Percentiles rank a stretch among this genome's conserved stretches.
Evolutionary conservation across 37 sponge, comb jelly and placozoan genomes (phyloP).

Genomic region (Cladorhizidae sp.): DNA sequence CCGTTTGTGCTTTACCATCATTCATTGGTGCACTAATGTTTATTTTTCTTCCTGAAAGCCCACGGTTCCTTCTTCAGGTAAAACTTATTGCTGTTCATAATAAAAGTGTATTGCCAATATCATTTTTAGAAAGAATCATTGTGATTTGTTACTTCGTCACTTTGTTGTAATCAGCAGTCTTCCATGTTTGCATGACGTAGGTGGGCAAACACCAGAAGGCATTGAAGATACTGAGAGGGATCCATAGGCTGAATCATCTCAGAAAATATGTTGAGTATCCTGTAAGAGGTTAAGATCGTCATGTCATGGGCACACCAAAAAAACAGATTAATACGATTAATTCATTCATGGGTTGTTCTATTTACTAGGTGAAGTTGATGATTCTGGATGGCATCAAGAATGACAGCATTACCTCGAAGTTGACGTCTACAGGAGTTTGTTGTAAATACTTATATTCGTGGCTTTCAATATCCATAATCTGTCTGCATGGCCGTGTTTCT

Average conservation of each 20-base stretch:
- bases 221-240: conserved; percentile 13
- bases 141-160: too few relatives aligned
- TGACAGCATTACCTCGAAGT: neutral
- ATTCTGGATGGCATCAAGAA: neutral
- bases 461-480: neutral
- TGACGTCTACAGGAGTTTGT: too few relatives aligned
- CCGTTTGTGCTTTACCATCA: conserved; percentile 65
- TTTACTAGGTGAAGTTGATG: neutral
- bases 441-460: neutral
- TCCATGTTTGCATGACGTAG: neutral
- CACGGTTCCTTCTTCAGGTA: conserved; percentile 61
- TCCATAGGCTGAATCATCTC: conserved; percentile 32
- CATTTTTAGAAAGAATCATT: too few relatives aligned
- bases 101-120: too few relatives aligned
- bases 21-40: conserved; percentile 45
- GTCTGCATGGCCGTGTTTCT: neutral
- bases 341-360: neutral
- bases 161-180: too few relatives aligned
- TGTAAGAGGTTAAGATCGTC: conserved; percentile 25
- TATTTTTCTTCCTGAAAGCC: conserved; percentile 75
- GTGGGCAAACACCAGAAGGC: conserved; percentile 36
- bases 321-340: neutral
- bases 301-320: too few relatives aligned
- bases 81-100: too few relatives aligned
- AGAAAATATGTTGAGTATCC: conserved; percentile 9